These are phyloP conservation scores for Scotopteryx bipunctaria DNA, from an alignment of 2,888 invertebrate species.

Conservation along the genomic window DNA sequence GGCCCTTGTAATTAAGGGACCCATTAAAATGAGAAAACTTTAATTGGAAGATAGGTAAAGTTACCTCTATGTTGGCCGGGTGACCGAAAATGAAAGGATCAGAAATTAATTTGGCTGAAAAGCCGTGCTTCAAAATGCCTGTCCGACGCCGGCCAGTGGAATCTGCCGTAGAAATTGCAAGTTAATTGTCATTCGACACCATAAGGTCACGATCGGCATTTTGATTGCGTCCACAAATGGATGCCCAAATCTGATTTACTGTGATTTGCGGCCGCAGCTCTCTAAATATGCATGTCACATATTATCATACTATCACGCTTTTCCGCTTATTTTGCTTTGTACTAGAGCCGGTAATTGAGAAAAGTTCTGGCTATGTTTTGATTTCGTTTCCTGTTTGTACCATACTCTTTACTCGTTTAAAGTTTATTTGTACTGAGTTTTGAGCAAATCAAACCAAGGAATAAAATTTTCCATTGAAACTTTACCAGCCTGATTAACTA, in stretches of 20 bases:
- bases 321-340: conserved; percentile 16
- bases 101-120: conserved; percentile 15
- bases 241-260: conserved; percentile 49
- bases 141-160: conserved; percentile 17
- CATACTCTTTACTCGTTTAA: too few relatives aligned
- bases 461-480: too few relatives aligned
- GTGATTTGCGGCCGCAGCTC: conserved; percentile 47
- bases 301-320: conserved; percentile 26
- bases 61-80: neutral
- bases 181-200: conserved; percentile 40
- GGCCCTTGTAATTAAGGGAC: too few relatives aligned
- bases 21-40: neutral
- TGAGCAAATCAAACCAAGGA: too few relatives aligned
- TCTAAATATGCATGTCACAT: conserved; percentile 40
- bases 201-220: conserved; percentile 42
- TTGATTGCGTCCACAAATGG: conserved; percentile 54
- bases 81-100: conserved; percentile 2
- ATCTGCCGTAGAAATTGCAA: conserved; percentile 30
- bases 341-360: neutral
- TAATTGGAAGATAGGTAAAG: conserved; percentile 3
- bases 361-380: neutral
- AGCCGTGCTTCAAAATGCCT: conserved; percentile 9
- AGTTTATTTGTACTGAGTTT: too few relatives aligned
- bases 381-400: too few relatives aligned
- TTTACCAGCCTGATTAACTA: too few relatives aligned